Evolutionary conservation across 2,113 vertebrate genomes (phyloP), one percentile per base, ranked within the genome.

Genomic region (Sapayoa aenigma): DNA sequence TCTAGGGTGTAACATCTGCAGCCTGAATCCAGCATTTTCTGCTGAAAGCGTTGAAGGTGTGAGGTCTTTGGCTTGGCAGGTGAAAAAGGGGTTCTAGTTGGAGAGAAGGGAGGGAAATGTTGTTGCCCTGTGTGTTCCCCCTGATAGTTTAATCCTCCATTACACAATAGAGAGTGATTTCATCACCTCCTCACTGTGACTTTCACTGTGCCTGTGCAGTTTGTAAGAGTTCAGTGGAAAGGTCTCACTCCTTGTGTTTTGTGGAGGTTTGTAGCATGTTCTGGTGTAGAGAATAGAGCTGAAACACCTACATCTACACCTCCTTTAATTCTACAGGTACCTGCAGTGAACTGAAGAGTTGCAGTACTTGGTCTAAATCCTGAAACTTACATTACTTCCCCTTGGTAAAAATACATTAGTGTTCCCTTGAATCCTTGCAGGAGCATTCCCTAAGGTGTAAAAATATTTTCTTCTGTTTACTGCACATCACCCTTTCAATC

Each of bases 291-390:
- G 42, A 18, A 22, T 24, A 6, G 12, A 79, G n/a, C 10, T 78
- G 39, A 67, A 84, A 67, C 11, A 28, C 33, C 28, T 31, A 6
- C n/a, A 58, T 17, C 13, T 39, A 7, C 22, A 19, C 17, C 39
- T 50, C 19, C 14, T 52, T 44, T 41, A 28, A 25, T 47, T 39
- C 31, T 68, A 0, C 0, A 39, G 41, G 6, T 60, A 17, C 0
- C 14, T 39, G 21, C 35, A 60, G 56, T 28, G 52, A 24, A 9
- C 16, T 50, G 59, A 46, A 23, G 53, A 68, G 35, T 28, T 39
- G 22, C 87, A 81, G 41, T 19, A 11, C 12, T 47, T 65, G 44
- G 18, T 71, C 20, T 78, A n/a, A 56, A 65, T 66, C 11, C 62
- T 55, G 23, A 69, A 7, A 86, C 1, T 25, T 55, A 5, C 11